These are phyloP conservation scores for Rhynchophorus ferrugineus DNA, from an alignment of 1,140 invertebrate genomes.

Conservation along the genomic window DNA sequence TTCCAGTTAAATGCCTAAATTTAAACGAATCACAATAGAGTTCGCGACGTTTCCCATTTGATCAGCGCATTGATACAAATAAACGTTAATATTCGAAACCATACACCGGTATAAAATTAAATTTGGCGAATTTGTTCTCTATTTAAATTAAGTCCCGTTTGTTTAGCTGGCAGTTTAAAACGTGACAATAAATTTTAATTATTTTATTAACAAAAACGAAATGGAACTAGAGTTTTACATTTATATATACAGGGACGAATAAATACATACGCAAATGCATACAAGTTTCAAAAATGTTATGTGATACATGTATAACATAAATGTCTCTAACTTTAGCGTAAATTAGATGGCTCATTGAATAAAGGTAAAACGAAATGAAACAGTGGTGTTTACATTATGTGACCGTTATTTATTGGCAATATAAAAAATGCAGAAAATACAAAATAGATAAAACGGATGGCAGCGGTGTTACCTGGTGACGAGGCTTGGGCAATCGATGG, in stretches of 20 bases:
- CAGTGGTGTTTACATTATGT: no score
- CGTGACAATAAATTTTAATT: conserved; percentile 18
- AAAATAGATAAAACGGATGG: no score
- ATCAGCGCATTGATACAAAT: conserved; percentile 8
- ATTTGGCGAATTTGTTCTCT: conserved; percentile 15
- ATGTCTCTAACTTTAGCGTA: no score
- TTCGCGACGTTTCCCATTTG: neutral
- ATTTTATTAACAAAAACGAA: conserved; percentile 14
- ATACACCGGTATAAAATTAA: conserved; percentile 13
- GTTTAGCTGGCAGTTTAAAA: conserved; percentile 16
- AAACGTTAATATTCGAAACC: conserved; percentile 16
- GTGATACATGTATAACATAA: no score
- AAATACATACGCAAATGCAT: no score
- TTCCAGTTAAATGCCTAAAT: conserved; percentile 1
- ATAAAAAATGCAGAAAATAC: no score
- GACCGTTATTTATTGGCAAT: no score
- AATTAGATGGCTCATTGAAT: no score
- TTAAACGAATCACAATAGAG: neutral
- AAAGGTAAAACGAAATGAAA: no score
- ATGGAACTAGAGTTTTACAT: conserved; percentile 10
- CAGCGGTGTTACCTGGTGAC: no score
- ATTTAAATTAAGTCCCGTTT: conserved; percentile 21
- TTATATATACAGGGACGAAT: conserved; percentile 9
- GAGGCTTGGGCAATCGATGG: no score
- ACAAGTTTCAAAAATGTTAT: no score